A percentile compares a stretch with the other conserved stretches of the same genome.
Evolutionary conservation across 1,140 invertebrate genomes (phyloP).

Genomic region (Brachionus angularis): DNA sequence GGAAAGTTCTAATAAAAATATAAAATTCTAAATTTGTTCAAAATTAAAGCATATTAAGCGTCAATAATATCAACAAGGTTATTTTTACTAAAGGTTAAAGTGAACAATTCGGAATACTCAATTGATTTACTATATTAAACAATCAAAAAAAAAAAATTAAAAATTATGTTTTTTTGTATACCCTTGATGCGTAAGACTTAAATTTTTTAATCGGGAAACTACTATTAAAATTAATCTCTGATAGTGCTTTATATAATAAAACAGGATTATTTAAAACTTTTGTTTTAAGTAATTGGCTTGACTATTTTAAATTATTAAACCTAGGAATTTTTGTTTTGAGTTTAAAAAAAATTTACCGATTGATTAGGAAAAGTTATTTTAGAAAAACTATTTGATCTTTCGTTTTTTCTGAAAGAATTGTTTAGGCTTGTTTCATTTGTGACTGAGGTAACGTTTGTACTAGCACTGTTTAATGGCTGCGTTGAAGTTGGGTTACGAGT

Average conservation of each 20-base stretch:
- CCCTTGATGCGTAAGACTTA: slow-evolving; percentile 20
- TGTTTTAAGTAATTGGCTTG: neutral
- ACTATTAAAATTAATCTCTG: slow-evolving; percentile 18
- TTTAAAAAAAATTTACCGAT: slow-evolving; percentile 11
- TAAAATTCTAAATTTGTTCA: neutral
- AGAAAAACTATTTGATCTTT: slow-evolving; percentile 14
- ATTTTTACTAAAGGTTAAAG: no score
- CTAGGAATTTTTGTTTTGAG: slow-evolving; percentile 1
- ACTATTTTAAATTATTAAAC: slow-evolving; percentile 1
- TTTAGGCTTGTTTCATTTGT: neutral
- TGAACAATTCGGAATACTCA: no score
- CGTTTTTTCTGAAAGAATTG: neutral
- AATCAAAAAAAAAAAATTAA: no score
- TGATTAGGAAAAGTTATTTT: neutral
- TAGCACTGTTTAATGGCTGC: neutral
- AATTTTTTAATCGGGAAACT: slow-evolving; percentile 24
- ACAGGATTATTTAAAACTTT: neutral
- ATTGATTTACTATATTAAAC: no score
- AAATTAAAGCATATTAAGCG: no score
- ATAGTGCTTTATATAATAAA: slow-evolving; percentile 19
- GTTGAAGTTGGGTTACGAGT: slow-evolving; percentile 3
- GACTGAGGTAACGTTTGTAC: no score
- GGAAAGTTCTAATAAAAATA: neutral
- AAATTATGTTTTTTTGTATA: slow-evolving; percentile 9
- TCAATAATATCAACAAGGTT: no score